Evolutionary conservation across 2,113 vertebrate genomes (phyloP), one percentile per base, ranked within the genome.

Genomic region (Cyanistes caeruleus): DNA sequence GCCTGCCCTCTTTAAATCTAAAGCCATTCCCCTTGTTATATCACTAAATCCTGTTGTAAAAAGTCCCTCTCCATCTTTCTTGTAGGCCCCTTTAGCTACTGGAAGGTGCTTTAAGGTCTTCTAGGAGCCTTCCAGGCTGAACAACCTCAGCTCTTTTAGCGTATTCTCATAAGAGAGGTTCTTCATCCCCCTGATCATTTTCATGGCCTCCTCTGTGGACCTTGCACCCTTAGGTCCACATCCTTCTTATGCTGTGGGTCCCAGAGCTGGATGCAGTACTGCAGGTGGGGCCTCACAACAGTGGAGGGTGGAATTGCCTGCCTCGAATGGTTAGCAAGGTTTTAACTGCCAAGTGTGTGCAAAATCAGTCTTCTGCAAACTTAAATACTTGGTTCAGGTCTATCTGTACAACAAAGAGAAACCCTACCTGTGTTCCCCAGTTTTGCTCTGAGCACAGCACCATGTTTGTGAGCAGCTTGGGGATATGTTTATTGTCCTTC

Each of bases 381-480:
- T 68, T 55, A 25, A 70, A 14, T 27, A 4, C 13, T 43, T 35
- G 11, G 19, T 46, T 77, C 43, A 53, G 15, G 41, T 31, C 43
- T 22, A 16, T 44, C 52, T 43, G 11, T 41, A 30, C 2, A 7
- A 35, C 15, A 60, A 28, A 85, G 60, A 55, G 15, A 33, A 8
- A 1, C 44, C 27, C 41, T 41, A 22, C 18, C 2, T 0, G 0
- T 23, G 41, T 53, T 24, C 27, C 39, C 15, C 30, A 4, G 13
- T 49, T 90, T n/a, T 83, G 58, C 31, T 51, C 27, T 23, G 19
- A 68, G 48, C 65, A 19, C 22, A 67, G 39, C 53, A 67, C 35
- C 0, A 0, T 0, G 22, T 48, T 2, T 3, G 23, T 53, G 59
- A 74, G 77, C 15, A 2, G 39, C 73, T 37, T 55, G n/a, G 8